phyloP scores from a whole-genome alignment of 2,888 invertebrate genomes.

The Platycnemis pennipes region DNA sequence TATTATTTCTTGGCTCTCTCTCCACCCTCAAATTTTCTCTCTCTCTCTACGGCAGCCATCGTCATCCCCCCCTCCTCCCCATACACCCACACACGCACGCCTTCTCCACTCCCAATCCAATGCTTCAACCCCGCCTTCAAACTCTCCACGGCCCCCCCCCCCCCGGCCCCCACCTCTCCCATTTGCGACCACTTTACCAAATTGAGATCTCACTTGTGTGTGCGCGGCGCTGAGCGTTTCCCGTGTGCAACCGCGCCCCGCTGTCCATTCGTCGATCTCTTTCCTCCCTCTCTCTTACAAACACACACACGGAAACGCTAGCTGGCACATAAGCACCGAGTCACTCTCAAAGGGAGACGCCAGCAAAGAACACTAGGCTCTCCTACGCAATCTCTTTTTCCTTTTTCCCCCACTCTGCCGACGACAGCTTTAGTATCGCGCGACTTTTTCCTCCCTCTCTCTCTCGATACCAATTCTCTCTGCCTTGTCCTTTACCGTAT shows the following conservation, averaged over 20 bases:
- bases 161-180: not conserved
- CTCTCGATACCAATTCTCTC: not conserved
- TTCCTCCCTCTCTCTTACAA: not conserved
- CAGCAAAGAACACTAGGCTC: not conserved
- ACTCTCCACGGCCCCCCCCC: not conserved
- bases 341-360: not conserved
- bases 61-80: not conserved
- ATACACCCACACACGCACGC: no score
- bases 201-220: slow-evolving; percentile 63
- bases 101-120: not conserved
- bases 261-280: slow-evolving; percentile 25
- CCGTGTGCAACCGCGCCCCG: slow-evolving; percentile 44
- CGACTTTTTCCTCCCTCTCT: not conserved
- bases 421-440: not conserved
- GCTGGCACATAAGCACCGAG: not conserved
- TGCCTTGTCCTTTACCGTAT: not conserved
- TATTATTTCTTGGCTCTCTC: no score
- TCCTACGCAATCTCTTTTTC: not conserved
- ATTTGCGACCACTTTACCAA: slow-evolving; percentile 60
- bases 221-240: not conserved
- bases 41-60: not conserved
- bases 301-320: not conserved
- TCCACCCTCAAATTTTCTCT: not conserved
- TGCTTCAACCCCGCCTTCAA: not conserved
- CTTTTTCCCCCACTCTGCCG: not conserved